Evolutionary conservation across 2,888 invertebrate species (phyloP), one percentile per base, ranked within the genome.

Genomic region (Microdon myrmicae): DNA sequence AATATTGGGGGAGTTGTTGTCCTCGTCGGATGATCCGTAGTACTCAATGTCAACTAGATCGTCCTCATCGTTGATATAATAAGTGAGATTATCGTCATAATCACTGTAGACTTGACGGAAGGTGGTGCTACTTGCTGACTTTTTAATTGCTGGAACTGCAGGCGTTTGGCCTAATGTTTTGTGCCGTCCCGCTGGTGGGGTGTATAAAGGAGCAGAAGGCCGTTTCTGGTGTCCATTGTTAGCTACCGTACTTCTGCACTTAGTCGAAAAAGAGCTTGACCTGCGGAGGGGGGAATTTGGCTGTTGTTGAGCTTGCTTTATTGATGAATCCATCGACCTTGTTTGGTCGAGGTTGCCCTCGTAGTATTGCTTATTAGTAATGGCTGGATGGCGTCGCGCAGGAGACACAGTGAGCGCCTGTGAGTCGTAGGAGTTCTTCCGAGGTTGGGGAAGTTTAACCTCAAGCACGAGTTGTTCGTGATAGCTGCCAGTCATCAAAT

Each of bases 241-340:
- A 10, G 19, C 49, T 5, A 68, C 68, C 12, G 69, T 70, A 13
- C 69, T 81, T 81, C 70, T 79, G 28, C 64, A 64, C 31, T 64
- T 64, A 79, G 69, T 82, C 78, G 72, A 86, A 72, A 88, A 89
- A 6, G 88, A 88, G 71, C 86, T 88, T 3, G 88, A 89, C 12
- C 89, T 82, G 71, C 85, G 83, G 53, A 89, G 85, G n/a, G 84
- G 80, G 22, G 80, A 79, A 44, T 73, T 43, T 44, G 69, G 68
- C 31, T 71, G 60, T 32, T 35, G 47, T 14, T 54, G 41, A 28
- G 59, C 60, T 41, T 69, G 67, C 58, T 64, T 64, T 38, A 67
- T 67, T 67, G 71, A 70, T 35, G 69, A 59, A 20, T 60, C 61
- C 8, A 53, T 58, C 23, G 49, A 12, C 35, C 55, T 44, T 13